Conservation (phyloP, 2,888 invertebrate species). For the Sinhomidia bicolor region DNA sequence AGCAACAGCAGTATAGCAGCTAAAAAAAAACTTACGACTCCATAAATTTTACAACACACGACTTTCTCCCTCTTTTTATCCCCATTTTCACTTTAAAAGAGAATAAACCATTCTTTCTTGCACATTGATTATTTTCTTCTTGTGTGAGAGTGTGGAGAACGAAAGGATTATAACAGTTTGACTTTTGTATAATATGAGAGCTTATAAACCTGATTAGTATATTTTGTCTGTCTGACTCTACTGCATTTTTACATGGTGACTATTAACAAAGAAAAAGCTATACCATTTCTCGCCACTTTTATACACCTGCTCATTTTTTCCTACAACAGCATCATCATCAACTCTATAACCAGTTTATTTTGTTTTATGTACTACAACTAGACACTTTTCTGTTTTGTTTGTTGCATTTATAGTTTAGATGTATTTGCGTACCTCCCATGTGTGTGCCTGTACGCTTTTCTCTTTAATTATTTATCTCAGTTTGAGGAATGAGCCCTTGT, state of each 20-base stretch:
- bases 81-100: constrained; percentile 19
- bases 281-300: not conserved
- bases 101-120: constrained; percentile 28
- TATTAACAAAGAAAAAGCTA: no score
- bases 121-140: constrained; percentile 15
- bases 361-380: constrained; percentile 3
- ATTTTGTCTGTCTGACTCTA: not conserved
- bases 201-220: no score
- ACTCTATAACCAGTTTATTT: not conserved
- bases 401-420: not conserved
- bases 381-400: no score
- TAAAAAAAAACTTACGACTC: constrained; percentile 34
- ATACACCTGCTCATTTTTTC: no score
- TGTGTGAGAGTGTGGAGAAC: not conserved
- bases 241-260: no score
- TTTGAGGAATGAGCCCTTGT: constrained; percentile 58
- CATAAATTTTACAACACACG: constrained; percentile 82
- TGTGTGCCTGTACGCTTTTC: not conserved
- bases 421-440: not conserved
- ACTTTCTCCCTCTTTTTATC: constrained; percentile 81
- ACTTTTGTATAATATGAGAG: no score
- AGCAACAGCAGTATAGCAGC: no score
- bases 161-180: not conserved
- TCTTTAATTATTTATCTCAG: constrained; percentile 60
- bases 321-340: no score